A percentile compares a stretch with the other conserved stretches of the same genome.
Conservation (phyloP, 1,140 invertebrate genomes). For the Notospermus geniculatus region DNA sequence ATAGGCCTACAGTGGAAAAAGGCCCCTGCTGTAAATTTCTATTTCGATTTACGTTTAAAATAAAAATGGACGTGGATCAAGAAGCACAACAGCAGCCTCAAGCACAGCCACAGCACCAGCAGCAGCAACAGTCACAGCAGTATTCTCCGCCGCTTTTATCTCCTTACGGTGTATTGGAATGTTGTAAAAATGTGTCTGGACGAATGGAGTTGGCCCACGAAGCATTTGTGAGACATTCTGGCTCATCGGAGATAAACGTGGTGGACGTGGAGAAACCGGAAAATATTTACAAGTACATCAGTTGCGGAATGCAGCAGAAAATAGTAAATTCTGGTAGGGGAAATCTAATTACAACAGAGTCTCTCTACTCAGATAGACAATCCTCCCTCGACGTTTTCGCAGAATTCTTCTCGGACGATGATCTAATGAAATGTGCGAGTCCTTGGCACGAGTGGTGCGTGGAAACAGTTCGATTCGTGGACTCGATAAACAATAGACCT, state of each 20-base stretch:
- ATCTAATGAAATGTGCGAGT: slow-evolving; percentile 3
- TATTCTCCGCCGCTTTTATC: slow-evolving; percentile 2
- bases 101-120: slow-evolving; percentile 1
- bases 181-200: slow-evolving; percentile 4
- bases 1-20: slow-evolving; percentile 8
- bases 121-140: background rate
- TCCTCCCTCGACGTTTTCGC: background rate
- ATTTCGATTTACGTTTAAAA: too few relatives aligned
- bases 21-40: slow-evolving; percentile 7
- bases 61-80: background rate
- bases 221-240: background rate
- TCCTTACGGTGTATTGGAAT: slow-evolving; percentile 6
- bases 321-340: slow-evolving; percentile 2
- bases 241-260: background rate
- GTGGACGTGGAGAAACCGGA: slow-evolving; percentile 7
- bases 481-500: background rate
- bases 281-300: slow-evolving; percentile 2
- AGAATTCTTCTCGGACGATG: background rate
- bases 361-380: background rate
- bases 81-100: background rate
- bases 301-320: background rate
- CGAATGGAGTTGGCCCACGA: background rate
- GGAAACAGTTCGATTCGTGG: slow-evolving; percentile 1
- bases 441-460: slow-evolving; percentile 7
- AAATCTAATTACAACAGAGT: background rate